phyloP scores from a whole-genome alignment of 1,140 invertebrate genomes.

The Heliconius melpomene region DNA sequence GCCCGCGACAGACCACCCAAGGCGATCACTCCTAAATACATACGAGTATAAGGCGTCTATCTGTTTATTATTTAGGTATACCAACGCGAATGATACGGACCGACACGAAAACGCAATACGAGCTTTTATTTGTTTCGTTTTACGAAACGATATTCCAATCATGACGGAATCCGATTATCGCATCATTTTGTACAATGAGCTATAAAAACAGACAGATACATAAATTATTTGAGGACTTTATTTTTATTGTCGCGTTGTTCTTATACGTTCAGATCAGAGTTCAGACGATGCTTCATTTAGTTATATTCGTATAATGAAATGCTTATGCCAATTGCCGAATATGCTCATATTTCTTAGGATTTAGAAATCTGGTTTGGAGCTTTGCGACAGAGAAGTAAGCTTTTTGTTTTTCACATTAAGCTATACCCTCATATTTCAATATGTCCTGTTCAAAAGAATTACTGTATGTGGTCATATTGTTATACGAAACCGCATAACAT shows the following conservation, averaged over 20 bases:
- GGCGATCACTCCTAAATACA: constrained; percentile 65
- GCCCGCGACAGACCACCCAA: constrained; percentile 71
- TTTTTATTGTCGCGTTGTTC: constrained; percentile 15
- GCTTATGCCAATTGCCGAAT: not conserved
- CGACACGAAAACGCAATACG: constrained; percentile 34
- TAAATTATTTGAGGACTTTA: constrained; percentile 27
- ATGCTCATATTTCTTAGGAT: not conserved
- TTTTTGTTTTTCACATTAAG: constrained; percentile 57
- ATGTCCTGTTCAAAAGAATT: constrained; percentile 59
- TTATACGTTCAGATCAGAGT: constrained; percentile 2
- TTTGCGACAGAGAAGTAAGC: constrained; percentile 39
- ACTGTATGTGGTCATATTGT: constrained; percentile 49
- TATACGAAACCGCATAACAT: constrained; percentile 43
- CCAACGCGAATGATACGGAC: constrained; percentile 33
- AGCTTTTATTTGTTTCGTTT: constrained; percentile 47
- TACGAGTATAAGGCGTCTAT: constrained; percentile 54
- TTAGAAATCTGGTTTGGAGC: not conserved
- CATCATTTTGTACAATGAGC: constrained; percentile 41
- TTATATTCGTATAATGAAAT: not conserved
- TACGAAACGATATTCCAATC: constrained; percentile 43
- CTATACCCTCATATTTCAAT: constrained; percentile 68
- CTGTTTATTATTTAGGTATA: constrained; percentile 67
- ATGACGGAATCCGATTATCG: constrained; percentile 47
- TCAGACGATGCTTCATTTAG: not conserved
- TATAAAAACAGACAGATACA: constrained; percentile 49